Base-by-base conservation (phyloP, 2,113 vertebrate species). In the Hemichromis elongatus region DNA sequence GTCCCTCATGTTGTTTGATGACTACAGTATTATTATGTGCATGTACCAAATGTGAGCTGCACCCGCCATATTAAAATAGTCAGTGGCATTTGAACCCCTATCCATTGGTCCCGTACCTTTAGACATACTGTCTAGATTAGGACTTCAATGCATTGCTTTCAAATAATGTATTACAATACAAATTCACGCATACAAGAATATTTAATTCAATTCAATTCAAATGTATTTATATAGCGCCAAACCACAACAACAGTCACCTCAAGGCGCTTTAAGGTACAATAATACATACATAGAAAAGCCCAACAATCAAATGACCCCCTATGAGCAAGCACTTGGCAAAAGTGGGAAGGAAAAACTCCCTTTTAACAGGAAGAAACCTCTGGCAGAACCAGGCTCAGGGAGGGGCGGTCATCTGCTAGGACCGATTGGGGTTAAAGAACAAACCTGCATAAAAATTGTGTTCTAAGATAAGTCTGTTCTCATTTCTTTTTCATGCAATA, bases 1-100 rank as follows among this genome's bases (percentile, higher is more conserved):
- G 80, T 82, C 61, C 88, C 85, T 90, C 82, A 37, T 86, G 90
- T 87, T 95, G 92, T 94, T 94, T 92, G 92, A 92, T 88, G 83
- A 84, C 81, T 88, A 81, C 80, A 73, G 21, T 77, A 89, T 86
- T 79, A 91, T 90, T 84, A 73, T 68, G 55, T 53, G 70, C 56
- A 57, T 83, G 85, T 79, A 70, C 33, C 80, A 75, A 82, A 87
- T 59, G 78, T 84, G 45, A 84, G 80, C 84, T 42, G 33, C n/a
- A 55, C 50, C 13, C 42, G 54, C 40, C 19, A 9, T 50, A 19
- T 30, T 88, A 9, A 88, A 88, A 61, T 73, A 79, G n/a, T 40
- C 68, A 47, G 16, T 77, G 52, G n/a, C 63, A 57, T 77, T 70
- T 68, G 40, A 59, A 70, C 24, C 3, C 16, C 19, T 30, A 42